Conservation (phyloP, 2,888 invertebrate genomes). For the Drosophila fulvimacula region DNA sequence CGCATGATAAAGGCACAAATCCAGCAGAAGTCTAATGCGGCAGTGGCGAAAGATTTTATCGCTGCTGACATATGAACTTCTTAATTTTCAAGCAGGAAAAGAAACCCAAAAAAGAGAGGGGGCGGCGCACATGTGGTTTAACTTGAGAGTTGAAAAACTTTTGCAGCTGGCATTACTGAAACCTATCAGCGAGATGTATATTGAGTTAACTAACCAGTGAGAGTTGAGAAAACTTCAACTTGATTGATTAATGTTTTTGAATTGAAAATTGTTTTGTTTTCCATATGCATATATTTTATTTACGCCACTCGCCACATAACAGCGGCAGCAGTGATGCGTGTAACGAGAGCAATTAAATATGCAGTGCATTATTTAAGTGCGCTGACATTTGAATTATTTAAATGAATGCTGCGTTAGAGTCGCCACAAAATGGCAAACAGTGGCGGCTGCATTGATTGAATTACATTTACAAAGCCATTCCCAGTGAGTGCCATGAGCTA, state of each 20-base stretch:
- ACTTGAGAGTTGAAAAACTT: conserved; percentile 1
- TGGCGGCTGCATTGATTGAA: conserved; percentile 29
- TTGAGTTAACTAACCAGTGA: neutral
- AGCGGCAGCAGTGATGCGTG: conserved; percentile 19
- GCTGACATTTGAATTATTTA: conserved; percentile 61
- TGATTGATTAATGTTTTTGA: neutral
- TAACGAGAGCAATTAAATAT: conserved; percentile 50
- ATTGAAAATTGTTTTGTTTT: neutral
- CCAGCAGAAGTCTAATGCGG: conserved; percentile 2
- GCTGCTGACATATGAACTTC: conserved; percentile 70
- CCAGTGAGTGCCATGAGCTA: conserved; percentile 5
- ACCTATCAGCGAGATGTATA: neutral
- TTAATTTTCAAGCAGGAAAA: conserved; percentile 59
- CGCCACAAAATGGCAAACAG: conserved; percentile 3
- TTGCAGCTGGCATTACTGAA: neutral
- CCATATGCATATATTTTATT: neutral
- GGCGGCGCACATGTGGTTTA: neutral
- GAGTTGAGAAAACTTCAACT: neutral
- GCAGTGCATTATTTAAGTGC: conserved; percentile 32
- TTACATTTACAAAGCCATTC: conserved; percentile 30
- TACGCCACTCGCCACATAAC: conserved; percentile 14
- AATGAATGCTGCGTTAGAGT: conserved; percentile 35
- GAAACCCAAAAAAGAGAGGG: neutral
- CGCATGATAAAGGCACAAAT: conserved; percentile 58
- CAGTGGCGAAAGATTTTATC: conserved; percentile 44